Evolutionary conservation across 2,797 vertebrate genomes (phyloP).

Genomic region (Ceyx erithaca): DNA sequence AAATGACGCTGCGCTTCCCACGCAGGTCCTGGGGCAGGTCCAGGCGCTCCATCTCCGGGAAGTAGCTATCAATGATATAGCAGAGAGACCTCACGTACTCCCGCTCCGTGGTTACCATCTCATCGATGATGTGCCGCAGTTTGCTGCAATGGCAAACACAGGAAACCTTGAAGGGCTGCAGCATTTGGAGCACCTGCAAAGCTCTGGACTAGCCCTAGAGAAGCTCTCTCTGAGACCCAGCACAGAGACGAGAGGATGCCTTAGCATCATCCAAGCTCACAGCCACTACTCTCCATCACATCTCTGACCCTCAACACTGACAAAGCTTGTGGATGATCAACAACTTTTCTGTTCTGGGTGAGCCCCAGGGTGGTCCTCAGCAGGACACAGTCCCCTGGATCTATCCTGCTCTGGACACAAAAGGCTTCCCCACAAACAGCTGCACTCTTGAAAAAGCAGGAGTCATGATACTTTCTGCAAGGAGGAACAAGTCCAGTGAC

Average conservation of each 20-base stretch:
- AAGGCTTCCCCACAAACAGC: background rate
- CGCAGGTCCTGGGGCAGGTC: constrained; percentile 94
- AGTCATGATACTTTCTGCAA: background rate
- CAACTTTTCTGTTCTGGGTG: background rate
- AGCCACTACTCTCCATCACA: rapidly evolving
- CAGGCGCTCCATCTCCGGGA: constrained; percentile 91
- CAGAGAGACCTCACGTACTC: constrained; percentile 91
- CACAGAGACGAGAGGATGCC: background rate
- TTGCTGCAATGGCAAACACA: constrained; percentile 75
- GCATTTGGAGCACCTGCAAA: background rate
- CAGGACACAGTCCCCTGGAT: background rate
- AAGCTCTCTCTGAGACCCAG: rapidly evolving
- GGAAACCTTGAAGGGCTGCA: background rate
- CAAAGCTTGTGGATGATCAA: background rate
- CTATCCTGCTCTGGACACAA: background rate
- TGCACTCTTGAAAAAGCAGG: background rate
- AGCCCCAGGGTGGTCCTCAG: background rate
- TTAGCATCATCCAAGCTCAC: background rate
- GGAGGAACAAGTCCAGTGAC: background rate
- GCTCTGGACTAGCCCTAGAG: background rate
- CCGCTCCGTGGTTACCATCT: constrained; percentile 93
- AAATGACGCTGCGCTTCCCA: constrained; percentile 90
- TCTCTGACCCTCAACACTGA: background rate
- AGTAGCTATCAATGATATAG: constrained; percentile 92
- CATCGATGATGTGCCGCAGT: constrained; percentile 90